These are phyloP conservation scores for Calameuta pallipes DNA, from an alignment of 2,888 invertebrate genomes.

Conservation along the genomic window DNA sequence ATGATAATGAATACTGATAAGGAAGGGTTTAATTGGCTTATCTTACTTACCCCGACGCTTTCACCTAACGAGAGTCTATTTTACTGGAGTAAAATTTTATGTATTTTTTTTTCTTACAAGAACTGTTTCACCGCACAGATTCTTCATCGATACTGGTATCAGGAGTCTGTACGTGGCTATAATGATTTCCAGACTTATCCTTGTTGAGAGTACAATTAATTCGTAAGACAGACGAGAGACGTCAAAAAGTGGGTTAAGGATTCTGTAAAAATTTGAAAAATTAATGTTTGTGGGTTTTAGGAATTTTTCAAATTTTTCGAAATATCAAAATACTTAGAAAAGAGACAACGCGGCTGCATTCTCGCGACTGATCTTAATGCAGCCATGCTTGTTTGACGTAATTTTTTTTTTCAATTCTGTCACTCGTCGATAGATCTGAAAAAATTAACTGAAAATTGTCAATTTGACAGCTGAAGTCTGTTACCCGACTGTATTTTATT, in stretches of 20 bases:
- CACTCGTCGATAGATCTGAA: background rate
- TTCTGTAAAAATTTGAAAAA: background rate
- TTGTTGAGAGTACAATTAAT: conserved; percentile 45
- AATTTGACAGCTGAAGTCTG: background rate
- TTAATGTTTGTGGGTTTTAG: background rate
- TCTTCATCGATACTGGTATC: conserved; percentile 63
- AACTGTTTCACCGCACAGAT: conserved; percentile 65
- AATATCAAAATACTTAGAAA: background rate
- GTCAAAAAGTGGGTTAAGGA: background rate
- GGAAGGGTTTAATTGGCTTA: too few relatives aligned
- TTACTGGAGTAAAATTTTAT: background rate
- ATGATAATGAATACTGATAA: too few relatives aligned
- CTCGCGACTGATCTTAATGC: background rate
- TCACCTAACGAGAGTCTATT: background rate
- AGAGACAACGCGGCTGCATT: background rate
- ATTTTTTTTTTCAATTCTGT: background rate
- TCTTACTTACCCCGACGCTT: background rate
- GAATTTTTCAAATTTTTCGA: background rate
- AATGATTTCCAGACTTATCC: conserved; percentile 45
- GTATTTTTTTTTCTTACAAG: conserved; percentile 51
- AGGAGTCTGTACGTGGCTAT: conserved; percentile 56
- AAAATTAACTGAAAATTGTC: background rate
- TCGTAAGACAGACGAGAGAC: conserved; percentile 33
- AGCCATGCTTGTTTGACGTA: background rate
- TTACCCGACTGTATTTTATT: background rate